These are phyloP conservation scores for Mesorhabditis sp. DNA, from an alignment of 2,888 invertebrate genomes.

Conservation along the genomic window DNA sequence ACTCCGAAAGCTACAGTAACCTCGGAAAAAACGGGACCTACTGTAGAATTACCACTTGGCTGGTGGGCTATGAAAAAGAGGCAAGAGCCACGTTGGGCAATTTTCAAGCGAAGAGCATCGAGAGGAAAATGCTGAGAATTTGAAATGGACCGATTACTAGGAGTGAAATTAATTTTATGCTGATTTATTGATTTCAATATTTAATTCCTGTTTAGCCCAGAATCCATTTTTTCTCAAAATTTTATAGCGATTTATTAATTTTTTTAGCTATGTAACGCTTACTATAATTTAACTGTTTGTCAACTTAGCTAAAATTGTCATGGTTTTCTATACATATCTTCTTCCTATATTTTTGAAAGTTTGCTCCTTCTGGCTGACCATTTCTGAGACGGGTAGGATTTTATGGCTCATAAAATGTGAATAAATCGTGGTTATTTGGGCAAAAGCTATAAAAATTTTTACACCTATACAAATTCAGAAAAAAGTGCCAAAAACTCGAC, in stretches of 20 bases:
- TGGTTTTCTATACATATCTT: background rate
- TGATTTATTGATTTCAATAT: background rate
- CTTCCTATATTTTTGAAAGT: background rate
- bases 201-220: background rate
- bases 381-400: background rate
- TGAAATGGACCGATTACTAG: background rate
- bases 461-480: too few species aligned
- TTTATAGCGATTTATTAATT: too few species aligned
- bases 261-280: background rate
- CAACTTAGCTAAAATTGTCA: background rate
- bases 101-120: background rate
- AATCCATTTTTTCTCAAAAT: too few species aligned
- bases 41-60: background rate
- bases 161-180: background rate
- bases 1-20: too few species aligned
- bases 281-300: background rate
- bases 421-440: too few species aligned
- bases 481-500: too few species aligned
- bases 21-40: background rate
- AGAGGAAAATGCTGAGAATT: background rate
- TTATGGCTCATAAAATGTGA: too few species aligned
- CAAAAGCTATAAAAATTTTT: too few species aligned
- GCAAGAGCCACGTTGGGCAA: background rate
- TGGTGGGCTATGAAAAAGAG: background rate
- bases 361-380: background rate